Base-by-base conservation (phyloP, 23 tunicate genomes). In the Trididemnum nubilum region DNA sequence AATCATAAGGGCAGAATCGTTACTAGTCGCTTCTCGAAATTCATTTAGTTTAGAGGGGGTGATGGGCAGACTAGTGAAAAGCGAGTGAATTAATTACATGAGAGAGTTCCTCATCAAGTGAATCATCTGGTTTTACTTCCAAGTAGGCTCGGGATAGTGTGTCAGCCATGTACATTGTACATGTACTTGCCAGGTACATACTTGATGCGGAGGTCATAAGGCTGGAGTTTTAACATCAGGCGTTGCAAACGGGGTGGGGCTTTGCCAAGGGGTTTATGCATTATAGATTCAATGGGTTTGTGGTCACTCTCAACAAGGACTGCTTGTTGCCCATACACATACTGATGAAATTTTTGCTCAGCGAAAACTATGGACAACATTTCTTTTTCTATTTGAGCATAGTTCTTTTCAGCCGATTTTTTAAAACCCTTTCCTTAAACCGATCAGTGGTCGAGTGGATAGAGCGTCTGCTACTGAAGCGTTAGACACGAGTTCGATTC, bases 151-250 rank as follows among this genome's bases (percentile, higher is more conserved):
- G 71, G 57, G 90, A 86, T 64, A 79, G 67, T 15, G 81, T 79
- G 34, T 86, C 85, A 33, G 90, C 90, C 33, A 86, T 26, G 37
- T 70, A n/a, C n/a, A n/a, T n/a, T n/a, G n/a, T n/a, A 71, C 85
- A 86, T 44, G 54, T 26, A 39, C 30, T 79, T 77, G 2, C 67
- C 81, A 12, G 81, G 67, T 33, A 77, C 67, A 77, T 77, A 77
- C 7, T 33, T 38, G 19, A 86, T 51, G 1, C 59, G 50, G 25
- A 86, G 40, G 29, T 60, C 61, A 70, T 86, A 86, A 34, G 81
- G 85, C 36, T 80, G 90, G 32, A 86, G 75, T 27, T 36, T 34
- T 40, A 86, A 25, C 85, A 86, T 79, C 74, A 86, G 25, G 4
- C 79, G 78, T 29, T 80, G 90, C 33, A 86, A 66, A 35, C 80